A percentile compares a stretch with the other conserved stretches of the same genome.
Evolutionary conservation across 1,140 invertebrate genomes (phyloP).

Genomic region (Druon quercuslanigerum): DNA sequence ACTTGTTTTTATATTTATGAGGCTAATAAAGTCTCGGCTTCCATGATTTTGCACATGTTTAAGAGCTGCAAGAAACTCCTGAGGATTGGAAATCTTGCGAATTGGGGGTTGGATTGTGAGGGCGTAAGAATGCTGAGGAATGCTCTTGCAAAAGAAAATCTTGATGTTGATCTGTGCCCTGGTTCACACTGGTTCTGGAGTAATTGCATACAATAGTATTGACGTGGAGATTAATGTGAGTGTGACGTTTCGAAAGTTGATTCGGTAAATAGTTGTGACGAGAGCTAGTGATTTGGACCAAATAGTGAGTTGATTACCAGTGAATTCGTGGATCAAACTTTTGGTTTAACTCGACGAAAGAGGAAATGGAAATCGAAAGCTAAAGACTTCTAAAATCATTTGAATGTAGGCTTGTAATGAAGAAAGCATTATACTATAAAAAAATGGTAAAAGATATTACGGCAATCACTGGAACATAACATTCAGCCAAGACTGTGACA

Average conservation of each 20-base stretch:
- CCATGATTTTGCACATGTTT: conserved; percentile 66
- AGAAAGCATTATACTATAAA: too few species aligned
- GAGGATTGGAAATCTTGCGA: conserved; percentile 72
- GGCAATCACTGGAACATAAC: too few species aligned
- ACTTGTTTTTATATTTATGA: conserved; percentile 75
- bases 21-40: conserved; percentile 67
- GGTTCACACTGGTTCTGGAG: conserved; percentile 75
- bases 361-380: too few species aligned
- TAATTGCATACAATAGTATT: conserved; percentile 66
- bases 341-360: too few species aligned
- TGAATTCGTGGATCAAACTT: too few species aligned
- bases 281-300: too few species aligned
- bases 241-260: background rate
- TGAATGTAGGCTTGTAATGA: too few species aligned
- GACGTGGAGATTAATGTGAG: background rate
- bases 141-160: conserved; percentile 65
- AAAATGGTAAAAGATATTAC: too few species aligned
- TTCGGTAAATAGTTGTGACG: background rate
- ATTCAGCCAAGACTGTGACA: too few species aligned
- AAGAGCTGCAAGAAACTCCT: conserved; percentile 66
- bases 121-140: conserved; percentile 64
- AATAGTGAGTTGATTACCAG: too few species aligned
- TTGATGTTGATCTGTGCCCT: conserved; percentile 71
- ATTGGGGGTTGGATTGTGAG: conserved; percentile 73
- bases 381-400: too few species aligned